Evolutionary conservation across 2,888 invertebrate genomes (phyloP).

Genomic region (Argyresthia albistria): DNA sequence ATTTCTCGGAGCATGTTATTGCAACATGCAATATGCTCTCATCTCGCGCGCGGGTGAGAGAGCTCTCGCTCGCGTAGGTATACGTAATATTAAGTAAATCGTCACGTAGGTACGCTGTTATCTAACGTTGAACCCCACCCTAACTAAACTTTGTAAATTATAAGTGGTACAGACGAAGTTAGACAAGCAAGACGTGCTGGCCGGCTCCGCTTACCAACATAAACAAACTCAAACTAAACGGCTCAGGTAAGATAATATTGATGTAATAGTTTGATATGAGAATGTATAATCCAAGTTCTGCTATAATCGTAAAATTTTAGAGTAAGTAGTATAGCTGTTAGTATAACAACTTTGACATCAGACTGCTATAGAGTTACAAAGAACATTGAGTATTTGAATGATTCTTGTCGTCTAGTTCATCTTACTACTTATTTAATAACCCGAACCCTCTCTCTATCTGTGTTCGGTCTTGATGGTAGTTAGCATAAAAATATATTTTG

Average conservation of each 20-base stretch:
- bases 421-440: too few relatives aligned
- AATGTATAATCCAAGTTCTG: conserved; percentile 2
- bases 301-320: conserved; percentile 3
- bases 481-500: too few relatives aligned
- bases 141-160: conserved; percentile 27
- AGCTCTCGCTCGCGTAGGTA: background rate
- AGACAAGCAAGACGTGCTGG: conserved; percentile 1
- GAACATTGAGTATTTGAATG: background rate
- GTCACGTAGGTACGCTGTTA: conserved; percentile 22
- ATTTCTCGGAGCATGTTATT: background rate
- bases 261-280: background rate
- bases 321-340: background rate
- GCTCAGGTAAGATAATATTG: background rate
- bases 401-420: too few relatives aligned
- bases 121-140: conserved; percentile 32
- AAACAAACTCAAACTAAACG: background rate
- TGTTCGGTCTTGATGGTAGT: too few relatives aligned
- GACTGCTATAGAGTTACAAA: background rate
- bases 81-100: background rate
- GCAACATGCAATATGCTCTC: background rate
- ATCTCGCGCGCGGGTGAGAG: too few relatives aligned
- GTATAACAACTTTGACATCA: background rate
- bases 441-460: too few relatives aligned
- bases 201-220: background rate
- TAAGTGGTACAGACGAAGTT: conserved; percentile 5